Evolutionary conservation across 1,140 invertebrate genomes (phyloP), one percentile per base, ranked within the genome.

Genomic region (Manduca sexta): DNA sequence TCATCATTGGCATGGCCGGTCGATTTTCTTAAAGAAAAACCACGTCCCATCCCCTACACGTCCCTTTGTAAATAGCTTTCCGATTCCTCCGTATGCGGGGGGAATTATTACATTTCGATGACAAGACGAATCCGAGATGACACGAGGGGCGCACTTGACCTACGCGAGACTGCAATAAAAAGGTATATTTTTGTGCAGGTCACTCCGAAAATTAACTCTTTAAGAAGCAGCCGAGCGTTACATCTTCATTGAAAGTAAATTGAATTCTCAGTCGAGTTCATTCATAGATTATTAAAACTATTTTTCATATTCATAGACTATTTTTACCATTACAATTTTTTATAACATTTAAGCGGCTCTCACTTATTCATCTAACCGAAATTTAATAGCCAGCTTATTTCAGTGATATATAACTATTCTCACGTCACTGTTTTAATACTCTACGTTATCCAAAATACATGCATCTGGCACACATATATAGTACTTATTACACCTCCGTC

Each of bases 51-150:
- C 69, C 68, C 62, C 56, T 55, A 46, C 40, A 34, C 50, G 55
- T 64, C 63, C 66, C 62, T 79, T 76, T 77, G 73, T 81, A 76
- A 81, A 81, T 78, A 78, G 72, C 69, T 76, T 74, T 72, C 66
- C 72, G 67, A 73, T 70, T 64, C 52, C 56, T 34, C 45, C 40
- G 42, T 52, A 48, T 41, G 50, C 42, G 64, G 66, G 77, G 74
- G 74, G 70, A 78, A 73, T 81, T 79, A 83, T 81, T 81, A 75
- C 80, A 73, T 84, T 84, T 80, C 68, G 77, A 84, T 84, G 80
- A 84, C 75, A 78, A 56, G 74, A 74, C 69, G 75, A 78, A 84
- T 84, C 73, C 68, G 53, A 74, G 69, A 75, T 72, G 70, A 71
- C 70, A 66, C 52, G 49, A 53, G 52, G 60, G 56, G 49, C 26